Evolutionary conservation across 2,797 vertebrate species (phyloP).

Genomic region (Scomberomorus guttatus): DNA sequence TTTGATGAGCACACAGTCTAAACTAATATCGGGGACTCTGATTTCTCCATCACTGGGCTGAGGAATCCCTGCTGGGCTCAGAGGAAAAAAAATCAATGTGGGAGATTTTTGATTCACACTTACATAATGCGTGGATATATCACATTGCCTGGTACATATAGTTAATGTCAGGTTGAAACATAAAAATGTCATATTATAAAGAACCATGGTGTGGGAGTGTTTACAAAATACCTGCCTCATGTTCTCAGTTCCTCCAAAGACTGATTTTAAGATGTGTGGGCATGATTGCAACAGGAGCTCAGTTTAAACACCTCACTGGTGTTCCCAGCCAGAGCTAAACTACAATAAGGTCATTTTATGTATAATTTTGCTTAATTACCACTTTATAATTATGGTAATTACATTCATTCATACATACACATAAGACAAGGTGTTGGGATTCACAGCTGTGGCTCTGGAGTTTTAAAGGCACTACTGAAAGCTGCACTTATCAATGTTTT

Average conservation of each 20-base stretch:
- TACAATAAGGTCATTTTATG: conserved; percentile 17
- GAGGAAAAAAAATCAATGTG: conserved; percentile 9
- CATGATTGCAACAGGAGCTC: conserved; percentile 9
- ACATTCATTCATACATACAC: not conserved
- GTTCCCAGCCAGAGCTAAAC: not conserved
- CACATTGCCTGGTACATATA: conserved; percentile 1
- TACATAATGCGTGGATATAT: conserved; percentile 11
- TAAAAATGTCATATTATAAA: conserved; percentile 22
- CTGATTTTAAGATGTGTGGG: conserved; percentile 30
- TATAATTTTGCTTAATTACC: conserved; percentile 14
- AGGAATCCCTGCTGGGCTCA: conserved; percentile 28
- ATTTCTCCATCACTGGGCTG: conserved; percentile 18
- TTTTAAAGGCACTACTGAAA: conserved; percentile 1
- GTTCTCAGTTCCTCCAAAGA: conserved; percentile 26
- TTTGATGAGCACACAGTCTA: not conserved
- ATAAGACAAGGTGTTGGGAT: conserved; percentile 4
- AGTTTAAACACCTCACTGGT: conserved; percentile 10
- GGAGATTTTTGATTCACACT: conserved; percentile 21
- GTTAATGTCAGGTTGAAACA: conserved; percentile 26
- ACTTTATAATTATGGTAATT: conserved; percentile 29
- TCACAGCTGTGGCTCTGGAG: not conserved
- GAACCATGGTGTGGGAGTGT: conserved; percentile 35
- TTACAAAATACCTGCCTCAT: conserved; percentile 36
- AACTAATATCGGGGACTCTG: not conserved
- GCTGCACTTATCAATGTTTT: not conserved